Base-by-base conservation (phyloP, 1,140 invertebrate species). In the Globodera rostochiensis region DNA sequence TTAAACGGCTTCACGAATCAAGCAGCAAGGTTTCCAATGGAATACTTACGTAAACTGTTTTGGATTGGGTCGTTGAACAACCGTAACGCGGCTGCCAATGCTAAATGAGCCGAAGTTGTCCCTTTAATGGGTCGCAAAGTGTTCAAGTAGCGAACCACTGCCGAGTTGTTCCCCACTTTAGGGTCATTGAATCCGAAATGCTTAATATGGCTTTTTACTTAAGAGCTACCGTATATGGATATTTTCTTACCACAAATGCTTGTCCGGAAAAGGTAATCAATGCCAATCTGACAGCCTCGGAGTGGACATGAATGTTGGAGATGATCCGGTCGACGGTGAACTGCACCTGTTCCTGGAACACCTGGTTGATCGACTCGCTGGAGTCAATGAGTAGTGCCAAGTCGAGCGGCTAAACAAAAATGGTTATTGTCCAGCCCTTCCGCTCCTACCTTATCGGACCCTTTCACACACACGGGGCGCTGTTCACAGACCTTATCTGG, bases 221-320 rank as follows among this genome's bases (percentile, higher is more conserved):
- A 19, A 69, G 36, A 36, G 36, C 36, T 36, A 15, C 13, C 21
- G 45, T 15, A 73, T 3, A 15, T 73, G 73, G 45, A 13, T 13
- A 64, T 11, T 11, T 15, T 9, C 74, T 45, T n/a, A 74, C 69
- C 21, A 86, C 46, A 79, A 86, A 89, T n/a, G 83, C 77, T 60
- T 84, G 82, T 64, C 87, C 87, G 25, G 88, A 90, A 75, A 87
- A 88, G 25, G 87, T 90, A 71, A 88, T 87, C 60, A 88, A 74
- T 15, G 87, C 82, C 46, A 88, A 67, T 46, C 88, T 74, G 64
- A 89, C 87, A 19, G 88, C 88, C 64, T 89, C 88, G 13, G 88
- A 86, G 77, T 89, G 87, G 60, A 89, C 79, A 73, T 89, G 88
- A 21, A 90, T 83, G 79, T 89, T 88, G 50, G 84, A 83, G 47